phyloP scores from a whole-genome alignment of 2,888 invertebrate species.

The Lasioglossum calceatum region DNA sequence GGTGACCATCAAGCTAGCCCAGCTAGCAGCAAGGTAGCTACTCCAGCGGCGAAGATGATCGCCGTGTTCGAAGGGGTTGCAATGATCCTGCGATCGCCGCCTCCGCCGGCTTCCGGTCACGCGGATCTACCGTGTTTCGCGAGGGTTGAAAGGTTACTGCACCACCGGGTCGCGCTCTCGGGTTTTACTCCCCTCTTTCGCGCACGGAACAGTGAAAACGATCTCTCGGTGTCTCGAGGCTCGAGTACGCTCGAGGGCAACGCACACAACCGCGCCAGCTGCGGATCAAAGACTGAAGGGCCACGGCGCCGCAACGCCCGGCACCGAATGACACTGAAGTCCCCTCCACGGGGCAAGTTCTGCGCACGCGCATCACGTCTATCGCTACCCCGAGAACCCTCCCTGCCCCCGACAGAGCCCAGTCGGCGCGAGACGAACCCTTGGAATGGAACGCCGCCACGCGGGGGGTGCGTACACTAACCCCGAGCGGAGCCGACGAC shows the following conservation, averaged over 20 bases:
- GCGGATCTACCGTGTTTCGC: constrained; percentile 14
- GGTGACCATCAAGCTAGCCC: neutral
- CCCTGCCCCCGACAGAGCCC: constrained; percentile 40
- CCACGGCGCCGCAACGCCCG: constrained; percentile 81
- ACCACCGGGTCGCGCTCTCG: constrained; percentile 7
- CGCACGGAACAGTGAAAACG: constrained; percentile 39
- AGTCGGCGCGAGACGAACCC: constrained; percentile 45
- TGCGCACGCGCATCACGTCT: constrained; percentile 68
- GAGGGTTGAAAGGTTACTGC: constrained; percentile 36
- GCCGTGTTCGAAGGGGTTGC: neutral
- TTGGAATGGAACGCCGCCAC: constrained; percentile 73
- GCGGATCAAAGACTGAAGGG: constrained; percentile 80
- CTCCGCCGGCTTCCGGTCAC: constrained; percentile 4
- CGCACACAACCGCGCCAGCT: constrained; percentile 71
- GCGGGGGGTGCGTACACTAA: constrained; percentile 71
- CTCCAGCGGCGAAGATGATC: neutral
- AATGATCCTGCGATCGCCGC: neutral
- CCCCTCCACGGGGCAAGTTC: constrained; percentile 65
- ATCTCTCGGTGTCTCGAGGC: constrained; percentile 16
- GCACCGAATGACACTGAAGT: constrained; percentile 81
- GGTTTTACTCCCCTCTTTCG: constrained; percentile 16
- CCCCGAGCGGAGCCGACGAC: neutral
- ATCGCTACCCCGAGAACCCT: constrained; percentile 9
- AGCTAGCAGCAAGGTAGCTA: neutral
- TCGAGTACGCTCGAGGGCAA: constrained; percentile 40